Evolutionary conservation across 2,888 invertebrate genomes (phyloP), one percentile per base, ranked within the genome.

Genomic region (Hermodice carunculata): DNA sequence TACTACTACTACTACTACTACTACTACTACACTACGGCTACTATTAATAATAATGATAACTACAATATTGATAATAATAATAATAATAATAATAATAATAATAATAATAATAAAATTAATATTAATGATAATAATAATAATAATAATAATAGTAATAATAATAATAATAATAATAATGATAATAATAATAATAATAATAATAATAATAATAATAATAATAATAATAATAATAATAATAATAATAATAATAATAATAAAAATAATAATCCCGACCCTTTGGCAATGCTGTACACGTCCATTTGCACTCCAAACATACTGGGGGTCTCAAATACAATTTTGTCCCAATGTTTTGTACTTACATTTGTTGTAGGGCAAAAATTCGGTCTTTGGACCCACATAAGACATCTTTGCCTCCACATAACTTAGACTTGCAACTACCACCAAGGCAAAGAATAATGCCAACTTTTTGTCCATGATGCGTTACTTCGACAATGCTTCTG

Each of bases 171-270:
- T 46, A 22, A 46, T 46, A 22, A 46, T 46, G 19, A 46, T 46
- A 22, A 46, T 46, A 22, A 46, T 14, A 8, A 46, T 46, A 22
- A 46, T 46, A 22, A 46, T 46, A 22, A 46, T 46, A 22, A 46
- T 46, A 22, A 46, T 46, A 22, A 46, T 46, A 22, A 46, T 46
- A 22, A 46, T 46, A 22, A 46, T 46, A 22, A 46, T 46, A 22
- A 46, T 46, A 22, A 46, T 46, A 22, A 46, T 46, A 22, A 46
- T 46, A 22, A 46, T 46, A 22, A 46, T 46, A 22, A 46, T 46
- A 22, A 46, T 46, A 22, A 46, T 46, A 22, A 46, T 46, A 22
- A 46, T 46, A 22, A 46, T 46, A 22, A 46, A 17, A 22, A 46
- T 46, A 22, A 46, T 46, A 22, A 22, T 46, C 40, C 40, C 40